Evolutionary conservation across 2,113 vertebrate species (phyloP), one percentile per base, ranked within the genome.

Genomic region (Mobula hypostoma): DNA sequence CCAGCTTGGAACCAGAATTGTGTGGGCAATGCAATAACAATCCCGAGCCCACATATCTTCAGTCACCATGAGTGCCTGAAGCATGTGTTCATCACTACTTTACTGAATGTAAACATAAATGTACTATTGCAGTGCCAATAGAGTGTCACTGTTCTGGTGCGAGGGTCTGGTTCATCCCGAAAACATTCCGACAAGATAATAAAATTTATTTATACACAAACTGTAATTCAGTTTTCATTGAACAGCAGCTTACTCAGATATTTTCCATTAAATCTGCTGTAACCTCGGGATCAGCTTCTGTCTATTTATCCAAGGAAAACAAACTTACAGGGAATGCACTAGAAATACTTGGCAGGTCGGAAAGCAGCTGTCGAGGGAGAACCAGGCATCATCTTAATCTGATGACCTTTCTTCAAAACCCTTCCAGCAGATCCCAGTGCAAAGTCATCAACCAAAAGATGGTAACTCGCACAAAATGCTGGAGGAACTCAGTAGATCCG

Each of bases 191-290:
- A 36, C 91, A 74, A 40, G 36, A 72, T 24, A 74, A 27, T 72
- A 27, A 68, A 19, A 12, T 17, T 40, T 24, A 58, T 83, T 61
- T 92, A 21, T 48, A 74, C 36, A 76, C 24, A 56, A 93, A 93
- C 8, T 14, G 56, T 93, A 93, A 91, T 91, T 91, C 88, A 91
- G 17, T 29, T 70, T 93, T 93, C 40, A 48, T 93, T 48, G 21
- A 74, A 70, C 70, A 74, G 68, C 36, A 74, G 72, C 70, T 24
- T 12, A 21, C 36, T 48, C 68, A 93, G 32, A 40, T 74, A 93
- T 93, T 93, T 93, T 93, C 91, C 91, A 74, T 93, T 74, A 93
- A 19, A 93, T 74, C 36, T 48, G 19, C 24, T 56, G 36, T 29
- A 56, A 93, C 48, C 40, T 93, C 61, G n/a, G 61, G 61, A 66